phyloP scores from a whole-genome alignment of 1,140 invertebrate species.

The Formica exsecta region DNA sequence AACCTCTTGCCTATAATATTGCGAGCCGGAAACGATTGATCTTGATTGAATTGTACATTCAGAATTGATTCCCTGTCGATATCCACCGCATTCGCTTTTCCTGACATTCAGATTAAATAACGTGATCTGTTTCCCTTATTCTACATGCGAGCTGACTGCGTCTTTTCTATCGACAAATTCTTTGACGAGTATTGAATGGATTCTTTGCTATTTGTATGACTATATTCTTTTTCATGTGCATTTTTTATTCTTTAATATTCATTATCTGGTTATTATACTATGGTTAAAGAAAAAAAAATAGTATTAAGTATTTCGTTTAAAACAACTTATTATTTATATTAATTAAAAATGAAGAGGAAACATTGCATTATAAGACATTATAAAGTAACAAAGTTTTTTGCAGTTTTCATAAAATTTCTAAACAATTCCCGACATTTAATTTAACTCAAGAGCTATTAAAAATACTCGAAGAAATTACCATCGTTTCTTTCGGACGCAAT shows the following conservation, averaged over 20 bases:
- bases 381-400: background rate
- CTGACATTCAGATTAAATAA: constrained; percentile 58
- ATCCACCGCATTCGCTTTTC: constrained; percentile 47
- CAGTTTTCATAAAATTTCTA: background rate
- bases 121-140: constrained; percentile 38
- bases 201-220: background rate
- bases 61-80: constrained; percentile 38
- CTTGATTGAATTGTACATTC: constrained; percentile 47
- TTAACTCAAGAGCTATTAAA: constrained; percentile 25
- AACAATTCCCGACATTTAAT: background rate
- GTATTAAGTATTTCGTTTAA: background rate
- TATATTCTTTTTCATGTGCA: background rate
- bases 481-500: background rate
- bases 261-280: background rate
- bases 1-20: constrained; percentile 22
- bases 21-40: constrained; percentile 37
- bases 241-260: background rate
- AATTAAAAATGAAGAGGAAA: background rate
- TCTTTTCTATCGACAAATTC: constrained; percentile 40
- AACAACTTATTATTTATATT: background rate
- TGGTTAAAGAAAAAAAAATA: background rate
- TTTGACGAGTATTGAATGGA: constrained; percentile 38
- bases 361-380: background rate
- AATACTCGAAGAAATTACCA: constrained; percentile 23
- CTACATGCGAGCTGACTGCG: constrained; percentile 11